Evolutionary conservation across 64 coral and sea anemone species (phyloP).

Genomic region (Stichodactyla helianthus): DNA sequence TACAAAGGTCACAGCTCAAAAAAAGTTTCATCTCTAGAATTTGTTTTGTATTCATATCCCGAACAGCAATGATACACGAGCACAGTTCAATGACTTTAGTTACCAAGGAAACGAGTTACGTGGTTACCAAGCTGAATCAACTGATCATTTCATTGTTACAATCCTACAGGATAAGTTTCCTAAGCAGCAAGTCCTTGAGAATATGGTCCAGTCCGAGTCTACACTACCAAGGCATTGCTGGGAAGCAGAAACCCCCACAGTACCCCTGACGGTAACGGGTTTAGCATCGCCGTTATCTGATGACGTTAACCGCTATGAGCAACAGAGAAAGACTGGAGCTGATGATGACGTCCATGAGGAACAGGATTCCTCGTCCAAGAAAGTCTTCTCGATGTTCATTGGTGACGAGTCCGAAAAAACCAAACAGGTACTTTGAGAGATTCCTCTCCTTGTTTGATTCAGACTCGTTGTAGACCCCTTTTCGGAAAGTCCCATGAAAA

Average conservation of each 20-base stretch:
- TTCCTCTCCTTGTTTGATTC: not conserved
- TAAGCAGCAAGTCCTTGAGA: not conserved
- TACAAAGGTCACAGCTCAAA: no score
- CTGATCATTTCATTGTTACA: not conserved
- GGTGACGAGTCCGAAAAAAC: slow-evolving; percentile 7
- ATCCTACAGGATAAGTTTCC: not conserved
- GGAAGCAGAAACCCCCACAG: not conserved
- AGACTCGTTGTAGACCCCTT: no score
- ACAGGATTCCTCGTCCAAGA: slow-evolving; percentile 16
- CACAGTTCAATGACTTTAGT: no score
- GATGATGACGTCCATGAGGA: not conserved
- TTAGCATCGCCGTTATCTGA: not conserved
- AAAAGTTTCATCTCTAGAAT: no score
- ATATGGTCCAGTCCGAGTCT: not conserved
- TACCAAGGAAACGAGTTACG: not conserved
- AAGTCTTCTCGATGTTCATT: slow-evolving; percentile 54
- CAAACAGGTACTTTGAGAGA: not conserved
- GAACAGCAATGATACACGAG: no score
- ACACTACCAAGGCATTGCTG: not conserved
- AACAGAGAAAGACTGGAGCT: not conserved
- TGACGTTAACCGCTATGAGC: not conserved
- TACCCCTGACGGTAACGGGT: not conserved
- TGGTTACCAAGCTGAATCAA: slow-evolving; percentile 1
- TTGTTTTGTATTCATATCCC: not conserved
- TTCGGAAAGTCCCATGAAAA: no score